Base-by-base conservation (phyloP, 2,888 invertebrate species). In the Keiferia lycopersicella region DNA sequence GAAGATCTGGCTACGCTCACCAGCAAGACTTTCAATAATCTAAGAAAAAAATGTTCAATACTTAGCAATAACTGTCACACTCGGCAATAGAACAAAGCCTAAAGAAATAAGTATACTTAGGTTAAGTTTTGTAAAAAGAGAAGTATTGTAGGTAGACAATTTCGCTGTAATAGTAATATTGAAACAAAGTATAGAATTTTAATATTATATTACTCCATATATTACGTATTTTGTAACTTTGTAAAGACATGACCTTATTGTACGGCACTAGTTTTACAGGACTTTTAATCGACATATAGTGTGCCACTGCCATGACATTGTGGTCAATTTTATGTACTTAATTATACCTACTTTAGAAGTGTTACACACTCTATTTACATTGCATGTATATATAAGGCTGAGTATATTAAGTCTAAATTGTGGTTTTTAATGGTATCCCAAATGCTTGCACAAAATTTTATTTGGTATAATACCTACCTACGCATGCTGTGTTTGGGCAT, bases 381-480 rank as follows among this genome's bases (percentile, higher is more conserved):
- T 72, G 81, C 83, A 75, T 87, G 84, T 87, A 87, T 87, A 87
- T 72, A 86, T 86, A 87, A 84, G 82, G 84, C 83, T 87, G 83
- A 84, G 77, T 73, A 71, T 77, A 76, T 76, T 80, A 75, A 76
- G 71, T 80, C 71, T 81, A 79, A 76, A 73, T 67, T 67, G 71
- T 80, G 74, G 74, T 78, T 4, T 83, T 77, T 79, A 73, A 30
- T 34, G n/a, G 75, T 69, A 69, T 65, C 67, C 65, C 64, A 69
- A 67, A 61, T 39, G 22, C 59, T 41, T 64, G 61, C 41, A 56
- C 64, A 57, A 6, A 18, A 59, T 59, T 45, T 4, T 16, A 16
- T 16, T 56, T 59, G 20, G 4, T 1, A 59, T 41, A 22, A 18
- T 41, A 45, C 8, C n/a, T n/a, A n/a, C n/a, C n/a, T n/a, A n/a